A percentile compares a stretch with the other conserved stretches of the same genome.
Evolutionary conservation across 2,797 vertebrate genomes (phyloP).

Genomic region (Poecile montanus): DNA sequence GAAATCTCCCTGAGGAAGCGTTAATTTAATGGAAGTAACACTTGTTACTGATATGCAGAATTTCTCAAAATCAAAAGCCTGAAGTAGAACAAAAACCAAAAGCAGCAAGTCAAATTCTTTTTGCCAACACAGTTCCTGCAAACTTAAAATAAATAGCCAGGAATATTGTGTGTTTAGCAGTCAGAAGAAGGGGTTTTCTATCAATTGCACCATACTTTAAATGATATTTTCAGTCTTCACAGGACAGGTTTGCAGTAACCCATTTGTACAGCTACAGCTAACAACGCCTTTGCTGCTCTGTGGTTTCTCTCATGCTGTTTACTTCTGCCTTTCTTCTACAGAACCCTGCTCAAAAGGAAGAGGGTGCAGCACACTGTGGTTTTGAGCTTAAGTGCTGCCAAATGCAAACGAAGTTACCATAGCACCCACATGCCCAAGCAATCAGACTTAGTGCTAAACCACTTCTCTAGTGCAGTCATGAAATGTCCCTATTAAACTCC

Average conservation of each 20-base stretch:
- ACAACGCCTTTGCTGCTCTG: constrained; percentile 46
- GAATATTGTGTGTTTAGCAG: background rate
- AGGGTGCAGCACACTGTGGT: constrained; percentile 74
- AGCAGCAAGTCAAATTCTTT: background rate
- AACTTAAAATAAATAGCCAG: background rate
- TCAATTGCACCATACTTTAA: background rate
- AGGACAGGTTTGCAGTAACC: background rate
- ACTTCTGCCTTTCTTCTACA: constrained; percentile 76
- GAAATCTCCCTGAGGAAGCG: background rate
- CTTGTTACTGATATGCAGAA: background rate
- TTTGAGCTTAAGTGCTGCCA: constrained; percentile 68
- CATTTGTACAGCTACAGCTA: constrained; percentile 31
- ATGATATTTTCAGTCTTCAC: background rate
- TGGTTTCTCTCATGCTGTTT: constrained; percentile 70
- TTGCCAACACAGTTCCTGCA: background rate
- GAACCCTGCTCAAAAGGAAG: constrained; percentile 74
- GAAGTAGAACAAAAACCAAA: background rate
- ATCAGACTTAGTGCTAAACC: constrained; percentile 78
- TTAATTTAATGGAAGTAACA: background rate
- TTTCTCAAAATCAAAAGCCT: background rate
- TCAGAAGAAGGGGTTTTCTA: background rate
- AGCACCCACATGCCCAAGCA: constrained; percentile 69
- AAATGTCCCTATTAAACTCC: constrained; percentile 43
- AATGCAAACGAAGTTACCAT: constrained; percentile 81
- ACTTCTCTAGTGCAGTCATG: constrained; percentile 78